Base-by-base conservation (phyloP, 2,797 vertebrate genomes). In the Etheostoma nigrum region DNA sequence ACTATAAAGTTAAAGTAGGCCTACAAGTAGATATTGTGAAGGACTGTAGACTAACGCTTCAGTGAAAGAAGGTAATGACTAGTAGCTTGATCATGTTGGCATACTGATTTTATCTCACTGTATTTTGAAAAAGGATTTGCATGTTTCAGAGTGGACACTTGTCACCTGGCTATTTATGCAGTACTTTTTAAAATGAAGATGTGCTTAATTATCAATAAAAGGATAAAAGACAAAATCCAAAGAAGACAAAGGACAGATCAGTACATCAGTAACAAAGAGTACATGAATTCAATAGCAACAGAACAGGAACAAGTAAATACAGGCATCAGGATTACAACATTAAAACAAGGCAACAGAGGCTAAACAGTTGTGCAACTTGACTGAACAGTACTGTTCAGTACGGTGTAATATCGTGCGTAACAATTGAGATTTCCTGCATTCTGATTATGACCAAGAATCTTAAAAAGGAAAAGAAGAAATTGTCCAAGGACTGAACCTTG, bases 401-500 rank as follows among this genome's bases (percentile, higher is more conserved):
- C 58, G 63, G 52, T 65, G 21, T 36, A 47, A 44, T 42, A 55
- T 54, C 27, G 49, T 4, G 19, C 2, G 18, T 7, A 53, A n/a
- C 33, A 58, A 52, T 0, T 1, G 13, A 21, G 23, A 64, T 27
- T 27, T 16, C 10, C 54, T 44, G 62, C 21, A 27, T 64, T 70
- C n/a, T 36, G 48, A 61, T 69, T 58, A 59, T 23, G 8, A 42
- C 45, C 15, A 21, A 74, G 13, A 67, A 27, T 77, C 18, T 18
- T 49, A 67, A 44, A 19, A 23, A 42, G 3, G 25, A 19, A 60
- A 44, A 21, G 7, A 6, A 59, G 47, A 72, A 62, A 36, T 23
- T 9, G 62, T 64, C 52, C 69, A 61, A 78, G 42, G 40, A 65
- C 40, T 45, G 48, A 67, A 72, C n/a, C 36, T 18, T 52, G 58